phyloP scores from a whole-genome alignment of 1,140 invertebrate species.

The Manduca sexta region DNA sequence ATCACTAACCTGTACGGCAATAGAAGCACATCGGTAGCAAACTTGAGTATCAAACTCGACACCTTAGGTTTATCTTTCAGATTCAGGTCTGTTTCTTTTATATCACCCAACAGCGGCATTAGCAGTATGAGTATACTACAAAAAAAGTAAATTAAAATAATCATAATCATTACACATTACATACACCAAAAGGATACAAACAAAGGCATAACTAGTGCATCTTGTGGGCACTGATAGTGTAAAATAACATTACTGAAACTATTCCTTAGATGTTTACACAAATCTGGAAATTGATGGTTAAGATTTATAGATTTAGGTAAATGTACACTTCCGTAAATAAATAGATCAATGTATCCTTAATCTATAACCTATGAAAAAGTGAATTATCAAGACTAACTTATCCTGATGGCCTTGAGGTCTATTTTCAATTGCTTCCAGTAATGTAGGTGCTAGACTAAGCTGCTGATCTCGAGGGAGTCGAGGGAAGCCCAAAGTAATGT shows the following conservation, averaged over 20 bases:
- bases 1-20: constrained; percentile 89
- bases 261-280: no score
- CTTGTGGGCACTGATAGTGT: no score
- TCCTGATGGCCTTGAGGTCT: constrained; percentile 91
- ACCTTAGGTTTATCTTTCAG: constrained; percentile 79
- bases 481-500: constrained; percentile 93
- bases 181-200: not conserved
- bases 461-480: constrained; percentile 84
- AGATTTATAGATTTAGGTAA: no score
- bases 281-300: no score
- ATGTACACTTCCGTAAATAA: no score
- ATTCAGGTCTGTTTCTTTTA: constrained; percentile 58
- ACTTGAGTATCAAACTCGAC: constrained; percentile 80
- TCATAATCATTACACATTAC: not conserved
- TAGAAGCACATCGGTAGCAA: constrained; percentile 88
- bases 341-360: no score
- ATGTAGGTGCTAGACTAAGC: constrained; percentile 81
- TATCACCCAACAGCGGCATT: constrained; percentile 84
- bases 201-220: not conserved
- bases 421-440: constrained; percentile 86
- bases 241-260: no score
- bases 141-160: constrained; percentile 20
- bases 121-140: constrained; percentile 85
- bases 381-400: no score
- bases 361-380: no score